Conservation (phyloP, 2,888 invertebrate genomes). For the Yponomeuta sedellus region DNA sequence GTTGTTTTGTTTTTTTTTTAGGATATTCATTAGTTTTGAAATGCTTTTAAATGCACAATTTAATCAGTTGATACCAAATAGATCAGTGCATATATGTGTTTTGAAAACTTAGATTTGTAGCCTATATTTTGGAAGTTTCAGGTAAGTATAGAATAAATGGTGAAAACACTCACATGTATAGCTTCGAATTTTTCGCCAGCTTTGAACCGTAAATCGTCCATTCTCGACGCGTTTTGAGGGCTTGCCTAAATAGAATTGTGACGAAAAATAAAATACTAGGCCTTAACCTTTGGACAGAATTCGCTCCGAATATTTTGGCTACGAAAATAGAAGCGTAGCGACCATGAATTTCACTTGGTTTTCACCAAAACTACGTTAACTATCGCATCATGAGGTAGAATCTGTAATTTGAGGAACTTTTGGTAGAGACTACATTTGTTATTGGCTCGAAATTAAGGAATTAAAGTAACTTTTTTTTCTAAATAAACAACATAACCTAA, state of each 20-base stretch:
- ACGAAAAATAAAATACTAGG: constrained; percentile 35
- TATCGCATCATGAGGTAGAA: not conserved
- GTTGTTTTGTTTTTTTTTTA: constrained; percentile 4
- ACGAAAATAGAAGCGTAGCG: constrained; percentile 58
- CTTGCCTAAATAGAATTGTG: constrained; percentile 4
- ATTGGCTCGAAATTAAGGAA: not conserved
- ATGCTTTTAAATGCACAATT: no score
- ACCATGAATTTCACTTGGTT: not conserved
- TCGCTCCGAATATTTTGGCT: constrained; percentile 54
- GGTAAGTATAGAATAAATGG: not conserved
- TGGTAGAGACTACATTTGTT: not conserved
- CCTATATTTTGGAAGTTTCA: no score
- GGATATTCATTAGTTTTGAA: no score
- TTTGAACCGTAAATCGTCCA: constrained; percentile 65
- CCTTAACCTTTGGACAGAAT: constrained; percentile 71
- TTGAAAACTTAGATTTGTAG: no score
- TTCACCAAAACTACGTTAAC: not conserved
- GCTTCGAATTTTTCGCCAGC: constrained; percentile 69
- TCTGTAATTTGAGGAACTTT: not conserved
- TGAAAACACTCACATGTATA: constrained; percentile 56
- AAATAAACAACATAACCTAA: constrained; percentile 16
- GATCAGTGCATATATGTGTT: no score
- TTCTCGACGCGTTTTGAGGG: constrained; percentile 31
- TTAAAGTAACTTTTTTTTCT: not conserved
- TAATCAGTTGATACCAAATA: no score